Percentiles rank a stretch among this genome's conserved stretches.
Conservation (phyloP, 2,113 vertebrate genomes). For the Siniperca knerii region DNA sequence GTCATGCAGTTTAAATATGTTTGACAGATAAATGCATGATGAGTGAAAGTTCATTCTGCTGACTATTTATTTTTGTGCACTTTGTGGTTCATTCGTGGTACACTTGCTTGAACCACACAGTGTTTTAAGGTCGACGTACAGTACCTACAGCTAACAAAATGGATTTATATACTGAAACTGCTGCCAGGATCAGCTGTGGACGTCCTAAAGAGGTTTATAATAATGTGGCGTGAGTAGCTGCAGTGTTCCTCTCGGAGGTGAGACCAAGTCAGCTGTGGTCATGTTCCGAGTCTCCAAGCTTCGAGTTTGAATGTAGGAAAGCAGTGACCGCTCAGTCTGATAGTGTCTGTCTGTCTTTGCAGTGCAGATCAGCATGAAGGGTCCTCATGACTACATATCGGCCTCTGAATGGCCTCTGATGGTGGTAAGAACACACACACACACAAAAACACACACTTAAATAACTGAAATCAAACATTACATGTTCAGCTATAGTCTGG, state of each 20-base stretch:
- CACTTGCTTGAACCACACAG: too few species aligned
- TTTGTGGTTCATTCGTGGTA: background rate
- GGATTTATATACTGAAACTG: background rate
- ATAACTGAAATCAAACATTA: too few species aligned
- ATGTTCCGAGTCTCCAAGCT: background rate
- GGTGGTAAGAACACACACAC: slow-evolving; percentile 77
- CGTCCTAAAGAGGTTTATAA: too few species aligned
- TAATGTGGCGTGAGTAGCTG: too few species aligned
- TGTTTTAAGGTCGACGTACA: too few species aligned
- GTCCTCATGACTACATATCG: slow-evolving; percentile 83
- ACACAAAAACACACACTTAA: background rate
- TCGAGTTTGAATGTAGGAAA: background rate
- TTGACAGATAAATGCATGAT: background rate
- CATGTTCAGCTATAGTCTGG: too few species aligned
- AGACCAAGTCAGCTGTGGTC: too few species aligned
- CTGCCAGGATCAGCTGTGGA: too few species aligned
- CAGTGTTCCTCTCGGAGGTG: too few species aligned
- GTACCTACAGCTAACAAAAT: background rate
- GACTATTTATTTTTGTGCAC: background rate
- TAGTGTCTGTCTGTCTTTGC: slow-evolving; percentile 31
- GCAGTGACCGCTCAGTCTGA: background rate
- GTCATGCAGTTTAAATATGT: background rate
- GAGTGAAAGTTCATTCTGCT: background rate
- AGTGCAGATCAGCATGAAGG: slow-evolving; percentile 84
- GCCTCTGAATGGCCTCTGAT: slow-evolving; percentile 86